Evolutionary conservation across 2,888 invertebrate species (phyloP).

Genomic region (Lasioglossum oenotherae): DNA sequence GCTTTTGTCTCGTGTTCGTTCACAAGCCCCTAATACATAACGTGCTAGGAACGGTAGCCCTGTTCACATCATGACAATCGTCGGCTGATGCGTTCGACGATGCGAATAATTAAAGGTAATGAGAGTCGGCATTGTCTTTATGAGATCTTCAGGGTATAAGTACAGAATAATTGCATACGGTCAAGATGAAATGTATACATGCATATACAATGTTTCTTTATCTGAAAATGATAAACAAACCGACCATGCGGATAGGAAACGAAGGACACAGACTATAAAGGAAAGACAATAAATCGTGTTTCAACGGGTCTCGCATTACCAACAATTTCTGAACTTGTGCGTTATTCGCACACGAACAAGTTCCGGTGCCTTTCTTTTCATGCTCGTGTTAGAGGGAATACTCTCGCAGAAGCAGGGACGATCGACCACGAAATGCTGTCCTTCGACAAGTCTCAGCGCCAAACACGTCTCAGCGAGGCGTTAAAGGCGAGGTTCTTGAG

Average conservation of each 20-base stretch:
- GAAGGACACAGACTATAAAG: not conserved
- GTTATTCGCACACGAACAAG: no score
- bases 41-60: not conserved
- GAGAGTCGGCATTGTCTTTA: not conserved
- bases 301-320: no score
- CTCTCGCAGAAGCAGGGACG: not conserved
- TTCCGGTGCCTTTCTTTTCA: not conserved
- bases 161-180: not conserved
- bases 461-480: conserved; percentile 16
- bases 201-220: not conserved
- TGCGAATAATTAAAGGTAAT: not conserved
- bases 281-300: no score
- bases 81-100: not conserved
- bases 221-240: not conserved
- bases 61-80: no score
- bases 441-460: not conserved
- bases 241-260: not conserved
- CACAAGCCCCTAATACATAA: not conserved
- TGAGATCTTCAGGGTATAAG: not conserved
- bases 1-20: not conserved
- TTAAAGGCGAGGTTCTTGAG: conserved; percentile 20
- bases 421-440: not conserved
- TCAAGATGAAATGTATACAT: not conserved
- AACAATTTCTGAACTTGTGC: no score
- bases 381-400: not conserved